phyloP scores from a whole-genome alignment of 2,797 vertebrate genomes.

The Hirundo rustica region DNA sequence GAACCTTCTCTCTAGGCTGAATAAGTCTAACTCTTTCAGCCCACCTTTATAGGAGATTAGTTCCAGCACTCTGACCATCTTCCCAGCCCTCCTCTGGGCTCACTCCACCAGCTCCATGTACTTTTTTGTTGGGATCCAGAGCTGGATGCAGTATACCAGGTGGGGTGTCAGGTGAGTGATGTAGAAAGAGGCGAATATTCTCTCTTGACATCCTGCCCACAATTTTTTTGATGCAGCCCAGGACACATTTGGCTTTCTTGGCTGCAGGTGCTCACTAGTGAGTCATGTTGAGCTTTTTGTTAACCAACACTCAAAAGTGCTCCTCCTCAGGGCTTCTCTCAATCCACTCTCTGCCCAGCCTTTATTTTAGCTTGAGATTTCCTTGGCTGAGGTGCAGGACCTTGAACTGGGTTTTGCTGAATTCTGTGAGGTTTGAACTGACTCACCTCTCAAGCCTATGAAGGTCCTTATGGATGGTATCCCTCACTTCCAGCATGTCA shows the following conservation, averaged over 20 bases:
- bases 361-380: neutral
- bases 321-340: neutral
- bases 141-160: neutral
- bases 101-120: neutral
- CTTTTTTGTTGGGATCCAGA: neutral
- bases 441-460: neutral
- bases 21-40: neutral
- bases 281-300: neutral
- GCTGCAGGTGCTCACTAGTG: neutral
- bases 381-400: neutral
- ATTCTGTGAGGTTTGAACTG: neutral
- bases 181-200: accelerated
- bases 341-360: neutral
- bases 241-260: neutral
- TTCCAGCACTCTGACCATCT: neutral
- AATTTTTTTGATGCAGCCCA: neutral
- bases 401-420: neutral
- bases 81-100: neutral
- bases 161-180: neutral
- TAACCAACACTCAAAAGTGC: neutral
- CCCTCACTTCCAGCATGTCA: neutral
- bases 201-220: neutral
- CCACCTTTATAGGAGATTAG: neutral
- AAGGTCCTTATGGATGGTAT: neutral
- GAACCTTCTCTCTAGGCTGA: neutral